Base-by-base conservation (phyloP, 35 echinoderm and acorn worm genomes). In the Nesometra sesokonis region DNA sequence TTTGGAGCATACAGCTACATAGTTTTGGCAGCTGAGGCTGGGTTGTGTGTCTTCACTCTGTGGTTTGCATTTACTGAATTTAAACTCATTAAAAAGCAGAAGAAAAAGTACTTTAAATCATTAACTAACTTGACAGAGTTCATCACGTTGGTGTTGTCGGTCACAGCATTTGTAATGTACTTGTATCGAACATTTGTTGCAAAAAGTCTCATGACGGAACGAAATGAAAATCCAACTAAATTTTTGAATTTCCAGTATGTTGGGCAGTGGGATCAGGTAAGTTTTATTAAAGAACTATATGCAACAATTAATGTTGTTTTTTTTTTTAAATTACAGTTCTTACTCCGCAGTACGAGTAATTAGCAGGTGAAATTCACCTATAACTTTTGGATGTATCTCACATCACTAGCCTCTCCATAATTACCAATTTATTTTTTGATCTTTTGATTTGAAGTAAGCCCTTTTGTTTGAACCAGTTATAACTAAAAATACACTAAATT, bases 161-260 rank as follows among this genome's bases (percentile, higher is more conserved):
- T 88, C 5, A 84, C 89, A 27, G 86, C 88, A 29, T 81, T 97
- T 29, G 83, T 93, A 19, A 82, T 77, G 23, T 97, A 97, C 83
- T 23, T 97, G 30, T 97, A 93, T 77, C 76, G 91, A 39, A 86
- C 93, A 34, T 86, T 93, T 17, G 85, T 91, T 79, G 86, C 91
- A 8, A 97, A 91, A 13, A 77, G 84, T 30, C 84, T 97, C 0
- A 92, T 89, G 32, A 76, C 40, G 19, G 89, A 85, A 5, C 77
- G 87, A 32, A 30, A 36, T 4, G 94, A 82, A 5, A 34, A 86
- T 8, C 82, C 79, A 0, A 81, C 35, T 8, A 33, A 47, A n/a
- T 97, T 91, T 80, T 78, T 93, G 29, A 97, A 90, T 81, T 97
- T 97, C 84, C 94, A 93, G 80, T 93, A 91, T 79, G 77, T 97